Percentiles rank a stretch among this genome's conserved stretches.
Evolutionary conservation across 1,140 invertebrate species (phyloP).

Genomic region (Homalodisca vitripennis): DNA sequence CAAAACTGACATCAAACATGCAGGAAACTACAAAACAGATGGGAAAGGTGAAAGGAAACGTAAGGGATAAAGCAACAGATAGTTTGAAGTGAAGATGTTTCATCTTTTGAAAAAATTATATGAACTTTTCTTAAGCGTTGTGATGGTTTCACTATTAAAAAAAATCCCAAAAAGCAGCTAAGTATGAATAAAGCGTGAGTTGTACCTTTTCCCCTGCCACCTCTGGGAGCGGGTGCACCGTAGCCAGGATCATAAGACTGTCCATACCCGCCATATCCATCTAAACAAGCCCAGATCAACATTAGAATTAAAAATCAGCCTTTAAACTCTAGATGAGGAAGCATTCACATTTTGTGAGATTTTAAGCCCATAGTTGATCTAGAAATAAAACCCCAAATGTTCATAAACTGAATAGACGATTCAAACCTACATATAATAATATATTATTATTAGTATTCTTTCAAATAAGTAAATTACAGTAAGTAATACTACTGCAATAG

Average conservation of each 20-base stretch:
- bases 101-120: constrained; percentile 34
- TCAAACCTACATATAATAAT: too few relatives aligned
- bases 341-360: too few relatives aligned
- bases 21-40: not conserved
- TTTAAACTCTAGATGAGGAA: too few relatives aligned
- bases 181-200: constrained; percentile 32
- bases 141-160: constrained; percentile 34
- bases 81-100: not conserved
- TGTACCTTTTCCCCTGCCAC: constrained; percentile 76
- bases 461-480: too few relatives aligned
- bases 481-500: too few relatives aligned
- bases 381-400: too few relatives aligned
- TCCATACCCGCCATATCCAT: constrained; percentile 69
- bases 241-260: constrained; percentile 79
- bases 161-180: constrained; percentile 50
- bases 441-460: too few relatives aligned
- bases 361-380: too few relatives aligned
- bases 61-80: not conserved
- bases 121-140: constrained; percentile 26
- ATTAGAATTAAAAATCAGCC: too few relatives aligned
- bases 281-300: too few relatives aligned
- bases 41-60: not conserved
- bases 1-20: not conserved
- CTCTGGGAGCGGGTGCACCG: constrained; percentile 72
- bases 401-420: too few relatives aligned